Evolutionary conservation across 1,140 invertebrate genomes (phyloP).

Genomic region (Hyposmocoma kahamanoa): DNA sequence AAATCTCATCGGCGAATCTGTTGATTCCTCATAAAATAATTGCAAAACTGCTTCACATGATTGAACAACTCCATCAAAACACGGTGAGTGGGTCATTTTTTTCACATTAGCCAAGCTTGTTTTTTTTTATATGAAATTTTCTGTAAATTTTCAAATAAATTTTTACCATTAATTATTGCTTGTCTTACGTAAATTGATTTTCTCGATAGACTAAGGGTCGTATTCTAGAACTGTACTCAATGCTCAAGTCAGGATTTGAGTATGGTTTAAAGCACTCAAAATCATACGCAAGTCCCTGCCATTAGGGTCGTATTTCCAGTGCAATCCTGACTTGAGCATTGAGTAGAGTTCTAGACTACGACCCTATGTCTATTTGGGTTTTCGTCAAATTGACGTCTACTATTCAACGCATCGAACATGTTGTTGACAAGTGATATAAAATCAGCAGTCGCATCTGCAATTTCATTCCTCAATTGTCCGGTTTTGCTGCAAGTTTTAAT

Average conservation of each 20-base stretch:
- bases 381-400: neutral
- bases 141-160: neutral
- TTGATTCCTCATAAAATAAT: neutral
- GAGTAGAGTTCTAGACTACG: too few relatives aligned
- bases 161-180: neutral
- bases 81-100: neutral
- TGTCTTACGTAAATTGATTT: neutral
- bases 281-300: too few relatives aligned
- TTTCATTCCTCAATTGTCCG: neutral
- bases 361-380: neutral
- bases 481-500: neutral
- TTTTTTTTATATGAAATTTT: neutral
- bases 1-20: neutral
- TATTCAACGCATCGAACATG: neutral
- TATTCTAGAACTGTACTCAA: too few relatives aligned
- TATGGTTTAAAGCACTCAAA: too few relatives aligned
- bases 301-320: too few relatives aligned
- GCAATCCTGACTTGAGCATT: neutral
- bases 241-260: too few relatives aligned
- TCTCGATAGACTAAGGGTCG: neutral
- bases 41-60: neutral
- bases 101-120: neutral
- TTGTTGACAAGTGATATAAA: neutral
- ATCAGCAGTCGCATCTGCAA: neutral
- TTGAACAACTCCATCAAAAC: conserved; percentile 3